Evolutionary conservation across 2,113 vertebrate species (phyloP).

Genomic region (Apodemus speciosus): DNA sequence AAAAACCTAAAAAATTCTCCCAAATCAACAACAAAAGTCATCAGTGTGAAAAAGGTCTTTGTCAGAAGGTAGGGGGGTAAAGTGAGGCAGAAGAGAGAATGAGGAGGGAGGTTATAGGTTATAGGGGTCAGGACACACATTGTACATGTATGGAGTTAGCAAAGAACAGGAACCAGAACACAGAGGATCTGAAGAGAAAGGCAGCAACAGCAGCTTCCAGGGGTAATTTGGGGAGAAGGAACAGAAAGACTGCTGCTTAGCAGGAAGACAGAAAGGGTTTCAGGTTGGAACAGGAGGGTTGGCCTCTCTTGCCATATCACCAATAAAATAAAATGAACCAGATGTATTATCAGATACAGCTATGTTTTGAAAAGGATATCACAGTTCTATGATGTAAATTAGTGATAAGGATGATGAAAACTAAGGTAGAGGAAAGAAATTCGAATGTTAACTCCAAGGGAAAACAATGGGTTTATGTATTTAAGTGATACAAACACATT

Average conservation of each 20-base stretch:
- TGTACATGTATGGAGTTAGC: neutral
- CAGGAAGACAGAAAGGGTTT: neutral
- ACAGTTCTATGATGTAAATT: neutral
- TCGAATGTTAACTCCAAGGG: conserved; percentile 5
- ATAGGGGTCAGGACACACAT: neutral
- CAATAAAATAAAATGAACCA: neutral
- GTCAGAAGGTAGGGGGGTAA: neutral
- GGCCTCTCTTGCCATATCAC: neutral
- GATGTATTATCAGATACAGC: neutral
- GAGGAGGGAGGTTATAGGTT: neutral
- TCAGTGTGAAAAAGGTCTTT: neutral
- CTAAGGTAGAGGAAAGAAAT: neutral
- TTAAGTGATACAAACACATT: neutral
- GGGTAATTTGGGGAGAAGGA: neutral
- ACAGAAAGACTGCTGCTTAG: neutral
- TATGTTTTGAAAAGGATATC: neutral
- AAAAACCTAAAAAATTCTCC: neutral
- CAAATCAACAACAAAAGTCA: neutral
- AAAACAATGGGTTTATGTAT: neutral
- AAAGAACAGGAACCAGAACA: neutral
- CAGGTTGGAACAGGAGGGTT: neutral
- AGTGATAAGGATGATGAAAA: neutral
- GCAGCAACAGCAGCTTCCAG: neutral
- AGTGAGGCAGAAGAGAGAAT: neutral
- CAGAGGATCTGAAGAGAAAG: neutral